phyloP scores from a whole-genome alignment of 2,888 invertebrate species.

The Troides helena region DNA sequence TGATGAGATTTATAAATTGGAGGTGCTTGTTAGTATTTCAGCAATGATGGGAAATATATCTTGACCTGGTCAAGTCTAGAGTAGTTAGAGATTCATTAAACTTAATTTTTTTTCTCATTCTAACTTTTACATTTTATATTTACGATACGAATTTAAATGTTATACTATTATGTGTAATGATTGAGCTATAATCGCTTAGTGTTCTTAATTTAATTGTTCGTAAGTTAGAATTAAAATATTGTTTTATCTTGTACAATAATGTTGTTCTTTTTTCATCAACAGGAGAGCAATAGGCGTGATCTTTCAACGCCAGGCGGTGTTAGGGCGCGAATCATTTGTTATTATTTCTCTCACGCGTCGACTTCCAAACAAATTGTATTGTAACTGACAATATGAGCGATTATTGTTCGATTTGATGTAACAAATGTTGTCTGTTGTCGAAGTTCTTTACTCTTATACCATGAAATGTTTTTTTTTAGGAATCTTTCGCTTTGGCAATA shows the following conservation, averaged over 20 bases:
- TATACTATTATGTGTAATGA: too few species aligned
- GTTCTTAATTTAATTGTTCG: constrained; percentile 9
- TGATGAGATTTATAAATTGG: too few species aligned
- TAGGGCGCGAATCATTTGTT: constrained; percentile 80
- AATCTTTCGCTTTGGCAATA: background rate
- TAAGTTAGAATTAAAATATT: constrained; percentile 21
- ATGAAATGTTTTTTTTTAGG: background rate
- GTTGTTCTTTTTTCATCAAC: constrained; percentile 70
- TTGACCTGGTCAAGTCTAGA: too few species aligned
- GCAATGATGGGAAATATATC: too few species aligned
- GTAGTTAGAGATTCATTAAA: too few species aligned
- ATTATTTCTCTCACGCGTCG: constrained; percentile 78
- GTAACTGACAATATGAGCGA: constrained; percentile 80
- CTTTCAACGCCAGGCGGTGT: constrained; percentile 79
- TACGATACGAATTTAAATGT: too few species aligned
- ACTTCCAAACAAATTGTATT: constrained; percentile 78
- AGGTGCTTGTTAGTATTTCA: too few species aligned
- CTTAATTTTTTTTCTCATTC: too few species aligned
- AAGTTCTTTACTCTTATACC: constrained; percentile 22
- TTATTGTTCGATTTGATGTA: constrained; percentile 72
- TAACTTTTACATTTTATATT: too few species aligned
- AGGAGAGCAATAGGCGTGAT: constrained; percentile 77
- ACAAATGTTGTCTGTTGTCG: constrained; percentile 52
- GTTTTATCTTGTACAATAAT: constrained; percentile 34
- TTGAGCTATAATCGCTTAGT: background rate